Evolutionary conservation across 2,113 vertebrate species (phyloP).

Genomic region (Sclerurus mexicanus): DNA sequence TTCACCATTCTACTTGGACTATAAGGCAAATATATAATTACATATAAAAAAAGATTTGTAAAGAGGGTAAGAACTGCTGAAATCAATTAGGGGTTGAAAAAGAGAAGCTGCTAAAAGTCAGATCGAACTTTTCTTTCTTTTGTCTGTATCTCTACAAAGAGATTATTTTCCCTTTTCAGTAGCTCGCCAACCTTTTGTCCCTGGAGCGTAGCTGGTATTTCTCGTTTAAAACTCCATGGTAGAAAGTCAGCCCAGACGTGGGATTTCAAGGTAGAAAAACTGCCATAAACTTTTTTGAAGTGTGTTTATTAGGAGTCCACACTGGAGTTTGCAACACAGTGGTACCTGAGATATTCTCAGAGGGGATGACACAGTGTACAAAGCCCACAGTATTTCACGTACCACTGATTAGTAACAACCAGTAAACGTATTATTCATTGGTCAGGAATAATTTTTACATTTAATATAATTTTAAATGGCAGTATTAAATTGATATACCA

Average conservation of each 20-base stretch:
- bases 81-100: neutral
- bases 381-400: neutral
- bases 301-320: neutral
- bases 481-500: neutral
- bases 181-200: neutral
- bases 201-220: neutral
- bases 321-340: neutral
- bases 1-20: neutral
- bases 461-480: neutral
- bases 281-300: neutral
- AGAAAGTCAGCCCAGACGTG: neutral
- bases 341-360: neutral
- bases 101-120: neutral
- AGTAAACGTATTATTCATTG: neutral
- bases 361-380: accelerated
- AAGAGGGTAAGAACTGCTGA: neutral
- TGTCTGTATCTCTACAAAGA: neutral
- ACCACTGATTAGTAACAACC: neutral
- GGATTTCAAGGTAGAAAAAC: neutral
- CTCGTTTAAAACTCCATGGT: neutral
- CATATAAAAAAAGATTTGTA: neutral
- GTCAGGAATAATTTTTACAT: neutral
- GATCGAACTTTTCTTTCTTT: neutral
- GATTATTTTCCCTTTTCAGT: neutral
- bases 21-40: neutral